A percentile compares a stretch with the other conserved stretches of the same genome.
Conservation (phyloP, 2,113 vertebrate genomes). For the Sander vitreus region DNA sequence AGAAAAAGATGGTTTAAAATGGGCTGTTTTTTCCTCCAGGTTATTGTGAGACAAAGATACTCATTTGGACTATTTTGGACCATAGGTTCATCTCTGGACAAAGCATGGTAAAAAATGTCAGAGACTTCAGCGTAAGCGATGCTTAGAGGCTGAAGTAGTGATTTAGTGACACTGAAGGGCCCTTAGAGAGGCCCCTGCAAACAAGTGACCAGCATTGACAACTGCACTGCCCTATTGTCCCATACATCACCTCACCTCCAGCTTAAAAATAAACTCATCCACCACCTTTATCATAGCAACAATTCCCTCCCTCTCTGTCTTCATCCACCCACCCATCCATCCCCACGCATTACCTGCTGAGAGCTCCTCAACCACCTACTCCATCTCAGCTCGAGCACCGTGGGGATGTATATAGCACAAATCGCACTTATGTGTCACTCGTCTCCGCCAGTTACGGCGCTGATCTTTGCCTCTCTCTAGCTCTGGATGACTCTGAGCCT, state of each 20-base stretch:
- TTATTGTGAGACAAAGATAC: slow-evolving; percentile 6
- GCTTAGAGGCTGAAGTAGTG: background rate
- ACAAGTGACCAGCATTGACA: slow-evolving; percentile 46
- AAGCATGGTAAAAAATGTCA: background rate
- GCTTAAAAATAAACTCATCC: slow-evolving; percentile 62
- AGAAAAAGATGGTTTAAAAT: background rate
- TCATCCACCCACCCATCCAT: slow-evolving; percentile 51
- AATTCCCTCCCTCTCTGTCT: slow-evolving; percentile 28
- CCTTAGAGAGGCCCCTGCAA: slow-evolving; percentile 15
- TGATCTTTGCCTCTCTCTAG: slow-evolving; percentile 52
- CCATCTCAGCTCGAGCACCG: slow-evolving; percentile 31
- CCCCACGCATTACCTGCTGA: slow-evolving; percentile 39
- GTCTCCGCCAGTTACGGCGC: slow-evolving; percentile 37
- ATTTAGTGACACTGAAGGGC: slow-evolving; percentile 22
- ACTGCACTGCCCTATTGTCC: slow-evolving; percentile 35
- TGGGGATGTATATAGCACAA: slow-evolving; percentile 49
- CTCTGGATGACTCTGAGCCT: slow-evolving; percentile 46
- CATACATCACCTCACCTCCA: slow-evolving; percentile 23
- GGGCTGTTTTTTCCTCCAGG: background rate
- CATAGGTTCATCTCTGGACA: slow-evolving; percentile 5
- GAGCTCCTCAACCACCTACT: slow-evolving; percentile 67
- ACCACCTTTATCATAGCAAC: slow-evolving; percentile 36
- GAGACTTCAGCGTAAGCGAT: background rate
- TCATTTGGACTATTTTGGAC: slow-evolving; percentile 6
- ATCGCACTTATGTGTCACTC: slow-evolving; percentile 58